Evolutionary conservation across 2,797 vertebrate genomes (phyloP).

Genomic region (Garrulus glandarius): DNA sequence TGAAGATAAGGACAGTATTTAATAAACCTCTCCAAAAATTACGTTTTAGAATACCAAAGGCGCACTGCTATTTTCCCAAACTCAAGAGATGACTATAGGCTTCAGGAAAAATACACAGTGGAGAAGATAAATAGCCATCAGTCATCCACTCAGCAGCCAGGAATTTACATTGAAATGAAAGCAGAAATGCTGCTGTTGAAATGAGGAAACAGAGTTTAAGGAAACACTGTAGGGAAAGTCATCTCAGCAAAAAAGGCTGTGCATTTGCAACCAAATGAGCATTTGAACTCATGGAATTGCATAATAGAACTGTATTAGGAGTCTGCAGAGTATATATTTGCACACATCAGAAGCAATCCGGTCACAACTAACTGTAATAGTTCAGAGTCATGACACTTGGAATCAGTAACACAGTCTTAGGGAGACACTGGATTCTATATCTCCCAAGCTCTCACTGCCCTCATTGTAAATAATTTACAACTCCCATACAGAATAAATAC

Average conservation of each 20-base stretch:
- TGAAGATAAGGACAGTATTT: neutral
- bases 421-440: neutral
- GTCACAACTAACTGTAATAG: neutral
- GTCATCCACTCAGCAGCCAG: neutral
- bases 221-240: neutral
- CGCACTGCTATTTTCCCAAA: neutral
- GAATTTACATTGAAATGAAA: neutral
- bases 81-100: neutral
- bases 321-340: neutral
- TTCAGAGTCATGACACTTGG: neutral
- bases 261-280: neutral
- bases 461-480: constrained; percentile 37
- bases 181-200: neutral
- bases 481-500: neutral
- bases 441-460: constrained; percentile 17
- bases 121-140: neutral
- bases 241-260: neutral
- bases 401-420: neutral
- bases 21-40: neutral
- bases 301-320: neutral
- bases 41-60: neutral
- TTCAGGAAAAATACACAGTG: neutral
- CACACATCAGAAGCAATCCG: neutral
- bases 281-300: neutral
- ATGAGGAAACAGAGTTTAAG: neutral